Evolutionary conservation across 2,113 vertebrate species (phyloP).

Genomic region (Notothenia coriiceps): DNA sequence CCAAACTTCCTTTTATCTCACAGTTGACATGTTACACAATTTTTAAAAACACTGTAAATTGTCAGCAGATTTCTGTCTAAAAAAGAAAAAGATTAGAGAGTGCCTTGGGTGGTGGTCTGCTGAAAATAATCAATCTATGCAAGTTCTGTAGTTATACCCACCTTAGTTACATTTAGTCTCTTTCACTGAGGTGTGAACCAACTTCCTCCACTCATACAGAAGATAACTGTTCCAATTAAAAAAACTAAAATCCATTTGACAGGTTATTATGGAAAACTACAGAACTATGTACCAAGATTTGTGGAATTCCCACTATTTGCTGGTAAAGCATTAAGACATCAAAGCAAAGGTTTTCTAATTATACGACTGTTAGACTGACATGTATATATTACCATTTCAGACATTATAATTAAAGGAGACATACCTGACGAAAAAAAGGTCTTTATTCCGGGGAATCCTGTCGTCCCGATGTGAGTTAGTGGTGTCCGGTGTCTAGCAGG

Average conservation of each 20-base stretch:
- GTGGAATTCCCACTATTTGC: neutral
- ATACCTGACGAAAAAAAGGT: constrained; percentile 34
- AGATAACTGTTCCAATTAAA: neutral
- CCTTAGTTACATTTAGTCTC: neutral
- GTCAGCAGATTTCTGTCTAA: neutral
- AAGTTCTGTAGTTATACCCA: neutral
- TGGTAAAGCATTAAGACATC: neutral
- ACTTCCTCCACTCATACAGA: neutral
- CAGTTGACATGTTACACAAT: constrained; percentile 14
- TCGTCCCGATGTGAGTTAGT: neutral
- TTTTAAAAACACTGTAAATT: neutral
- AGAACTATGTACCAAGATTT: neutral
- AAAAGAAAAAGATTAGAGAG: no score
- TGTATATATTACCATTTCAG: neutral
- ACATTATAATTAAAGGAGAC: neutral
- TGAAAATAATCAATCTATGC: neutral
- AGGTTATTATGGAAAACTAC: neutral
- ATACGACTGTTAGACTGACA: neutral
- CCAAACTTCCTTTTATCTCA: constrained; percentile 63
- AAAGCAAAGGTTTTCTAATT: neutral
- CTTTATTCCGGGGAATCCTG: constrained; percentile 13
- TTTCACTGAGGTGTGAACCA: neutral
- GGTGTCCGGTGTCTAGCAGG: constrained; percentile 13
- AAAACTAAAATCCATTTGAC: neutral
- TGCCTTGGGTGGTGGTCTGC: neutral